Evolutionary conservation across 1,140 invertebrate genomes (phyloP).

Genomic region (Vanessa atalanta): DNA sequence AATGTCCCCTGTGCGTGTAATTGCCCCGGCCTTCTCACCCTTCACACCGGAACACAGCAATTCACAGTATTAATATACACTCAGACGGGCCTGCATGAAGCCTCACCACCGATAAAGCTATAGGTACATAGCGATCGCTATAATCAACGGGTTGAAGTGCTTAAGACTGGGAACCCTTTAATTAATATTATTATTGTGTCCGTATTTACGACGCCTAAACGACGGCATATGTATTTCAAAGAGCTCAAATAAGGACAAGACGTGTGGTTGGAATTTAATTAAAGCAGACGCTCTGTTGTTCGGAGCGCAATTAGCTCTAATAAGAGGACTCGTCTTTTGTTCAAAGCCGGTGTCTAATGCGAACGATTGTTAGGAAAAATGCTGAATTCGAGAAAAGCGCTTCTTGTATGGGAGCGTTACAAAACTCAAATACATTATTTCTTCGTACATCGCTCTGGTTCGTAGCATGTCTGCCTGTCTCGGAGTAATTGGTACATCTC

Average conservation of each 20-base stretch:
- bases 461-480: background rate
- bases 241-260: slow-evolving; percentile 19
- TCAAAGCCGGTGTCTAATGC: slow-evolving; percentile 10
- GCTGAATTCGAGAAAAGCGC: background rate
- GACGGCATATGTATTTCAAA: slow-evolving; percentile 20
- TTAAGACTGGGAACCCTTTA: background rate
- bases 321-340: slow-evolving; percentile 21
- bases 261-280: slow-evolving; percentile 27
- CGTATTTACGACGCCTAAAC: slow-evolving; percentile 18
- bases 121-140: too few species aligned
- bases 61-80: too few species aligned
- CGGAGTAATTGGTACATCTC: background rate
- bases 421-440: background rate
- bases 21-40: too few species aligned
- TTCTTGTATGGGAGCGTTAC: background rate
- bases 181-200: slow-evolving; percentile 22
- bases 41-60: too few species aligned
- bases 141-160: background rate
- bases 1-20: too few species aligned
- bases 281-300: slow-evolving; percentile 20
- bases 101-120: too few species aligned
- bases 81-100: too few species aligned
- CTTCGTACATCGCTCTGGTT: background rate
- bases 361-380: slow-evolving; percentile 24
- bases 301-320: slow-evolving; percentile 26